Conservation (phyloP, 2,113 vertebrate genomes). For the Prolemur simus region DNA sequence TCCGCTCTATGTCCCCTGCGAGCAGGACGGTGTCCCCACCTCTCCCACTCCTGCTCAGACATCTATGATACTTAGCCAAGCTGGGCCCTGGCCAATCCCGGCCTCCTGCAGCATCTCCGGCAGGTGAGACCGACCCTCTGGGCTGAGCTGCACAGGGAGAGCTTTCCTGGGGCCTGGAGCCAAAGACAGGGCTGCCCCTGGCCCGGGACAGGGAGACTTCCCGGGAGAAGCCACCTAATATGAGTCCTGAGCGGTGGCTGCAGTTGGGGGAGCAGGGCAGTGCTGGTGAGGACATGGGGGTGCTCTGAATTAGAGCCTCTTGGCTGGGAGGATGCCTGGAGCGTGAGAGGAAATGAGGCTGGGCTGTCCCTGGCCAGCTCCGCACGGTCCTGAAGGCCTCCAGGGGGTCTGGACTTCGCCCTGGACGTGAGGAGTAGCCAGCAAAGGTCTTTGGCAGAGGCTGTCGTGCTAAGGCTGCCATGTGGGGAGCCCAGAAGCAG, state of each 20-base stretch:
- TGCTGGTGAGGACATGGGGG: accelerated
- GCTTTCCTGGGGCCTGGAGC: background rate
- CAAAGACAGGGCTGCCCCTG: accelerated
- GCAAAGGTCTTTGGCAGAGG: background rate
- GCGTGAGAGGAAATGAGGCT: background rate
- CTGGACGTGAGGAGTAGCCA: too few relatives aligned
- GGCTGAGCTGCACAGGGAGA: background rate
- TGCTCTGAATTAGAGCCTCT: background rate
- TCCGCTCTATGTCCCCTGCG: background rate
- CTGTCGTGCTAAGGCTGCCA: background rate
- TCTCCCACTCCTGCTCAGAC: background rate
- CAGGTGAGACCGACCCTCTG: background rate
- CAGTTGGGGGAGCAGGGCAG: background rate
- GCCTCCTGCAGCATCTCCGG: background rate
- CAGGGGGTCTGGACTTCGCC: background rate
- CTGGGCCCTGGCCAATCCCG: background rate
- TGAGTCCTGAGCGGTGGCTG: background rate
- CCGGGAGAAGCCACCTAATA: background rate
- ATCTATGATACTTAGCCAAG: background rate
- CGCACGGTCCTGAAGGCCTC: background rate
- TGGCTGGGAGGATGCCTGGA: background rate
- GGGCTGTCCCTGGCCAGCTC: background rate
- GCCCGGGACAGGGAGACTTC: background rate
- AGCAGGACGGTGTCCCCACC: background rate
- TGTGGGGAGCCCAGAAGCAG: background rate